Evolutionary conservation across 2,113 vertebrate genomes (phyloP), one percentile per base, ranked within the genome.

Genomic region (Otolemur garnettii): DNA sequence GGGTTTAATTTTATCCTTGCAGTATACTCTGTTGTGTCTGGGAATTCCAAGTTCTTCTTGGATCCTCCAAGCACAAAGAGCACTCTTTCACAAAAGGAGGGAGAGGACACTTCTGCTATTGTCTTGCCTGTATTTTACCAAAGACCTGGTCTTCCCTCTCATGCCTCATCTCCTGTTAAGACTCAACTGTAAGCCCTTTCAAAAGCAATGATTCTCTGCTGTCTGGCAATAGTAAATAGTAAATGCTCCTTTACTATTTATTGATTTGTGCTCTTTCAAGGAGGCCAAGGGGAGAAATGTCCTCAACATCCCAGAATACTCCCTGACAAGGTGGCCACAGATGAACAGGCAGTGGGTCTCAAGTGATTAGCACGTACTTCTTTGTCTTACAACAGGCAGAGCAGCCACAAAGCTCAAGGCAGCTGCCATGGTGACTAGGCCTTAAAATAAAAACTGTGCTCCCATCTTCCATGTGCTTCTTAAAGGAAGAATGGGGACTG

Each of bases 391-490:
- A 30, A 53, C 5, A 7, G n/a, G 38, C 10, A 17, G 4, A 24
- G 17, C 24, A 55, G 71, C 66, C 22, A 18, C 22, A 4, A 84
- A n/a, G 28, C 59, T 75, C 10, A 45, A 15, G 84, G 3, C 38
- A 38, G 38, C 64, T 68, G 66, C 66, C 11, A 0, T 21, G 17
- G 55, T 2, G 7, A 75, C 22, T 5, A 33, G 64, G 7, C 2
- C 30, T 9, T 71, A 64, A 62, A 13, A 19, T 0, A 1, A 50
- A 50, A 91, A 5, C 38, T 30, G 7, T 7, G 0, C 10, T 28
- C 35, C 26, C 9, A 7, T 80, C 14, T 28, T 68, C 19, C 5
- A 0, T 28, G 21, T 66, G 74, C 17, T 72, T 45, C 45, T 50
- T 50, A 10, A 50, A 50, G 45, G 45, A 50, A 50, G 45, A 50